Percentiles rank a stretch among this genome's conserved stretches.
Conservation (phyloP, 1,140 invertebrate genomes). For the Drosophila funebris region DNA sequence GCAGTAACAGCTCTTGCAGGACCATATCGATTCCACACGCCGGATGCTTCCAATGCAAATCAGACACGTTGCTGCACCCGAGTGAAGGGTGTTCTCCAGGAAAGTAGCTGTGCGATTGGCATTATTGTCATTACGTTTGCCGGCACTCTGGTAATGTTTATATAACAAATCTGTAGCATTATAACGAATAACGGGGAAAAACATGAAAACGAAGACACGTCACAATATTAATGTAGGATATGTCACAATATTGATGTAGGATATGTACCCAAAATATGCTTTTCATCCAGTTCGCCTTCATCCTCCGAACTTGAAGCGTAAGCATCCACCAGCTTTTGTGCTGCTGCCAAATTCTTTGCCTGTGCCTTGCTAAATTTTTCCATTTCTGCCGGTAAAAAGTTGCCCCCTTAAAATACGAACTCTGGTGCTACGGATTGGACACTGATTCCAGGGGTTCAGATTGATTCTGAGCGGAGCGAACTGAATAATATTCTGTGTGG, state of each 20-base stretch:
- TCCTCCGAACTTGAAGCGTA: constrained; percentile 86
- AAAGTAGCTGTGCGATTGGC: constrained; percentile 87
- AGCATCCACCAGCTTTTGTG: constrained; percentile 84
- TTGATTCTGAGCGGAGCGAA: neutral
- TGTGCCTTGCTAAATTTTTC: constrained; percentile 83
- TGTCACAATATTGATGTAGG: constrained; percentile 35
- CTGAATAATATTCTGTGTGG: too few species aligned
- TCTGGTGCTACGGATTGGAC: too few species aligned
- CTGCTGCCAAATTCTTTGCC: constrained; percentile 86
- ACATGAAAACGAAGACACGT: constrained; percentile 39
- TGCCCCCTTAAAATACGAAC: neutral
- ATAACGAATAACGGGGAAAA: neutral
- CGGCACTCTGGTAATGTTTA: constrained; percentile 56
- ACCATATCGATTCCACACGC: constrained; percentile 89
- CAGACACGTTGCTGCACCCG: constrained; percentile 92
- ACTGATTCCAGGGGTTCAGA: neutral
- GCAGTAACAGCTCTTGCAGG: constrained; percentile 65
- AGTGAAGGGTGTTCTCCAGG: constrained; percentile 90
- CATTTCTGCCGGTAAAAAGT: constrained; percentile 51
- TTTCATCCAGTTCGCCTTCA: constrained; percentile 85
- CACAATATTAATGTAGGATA: constrained; percentile 7
- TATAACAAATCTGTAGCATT: constrained; percentile 52
- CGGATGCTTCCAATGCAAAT: constrained; percentile 96
- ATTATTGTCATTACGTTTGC: constrained; percentile 70
- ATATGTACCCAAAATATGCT: constrained; percentile 84